These are phyloP conservation scores for Rotaria magnacalcarata DNA, from an alignment of 2,888 invertebrate genomes.

Conservation along the genomic window DNA sequence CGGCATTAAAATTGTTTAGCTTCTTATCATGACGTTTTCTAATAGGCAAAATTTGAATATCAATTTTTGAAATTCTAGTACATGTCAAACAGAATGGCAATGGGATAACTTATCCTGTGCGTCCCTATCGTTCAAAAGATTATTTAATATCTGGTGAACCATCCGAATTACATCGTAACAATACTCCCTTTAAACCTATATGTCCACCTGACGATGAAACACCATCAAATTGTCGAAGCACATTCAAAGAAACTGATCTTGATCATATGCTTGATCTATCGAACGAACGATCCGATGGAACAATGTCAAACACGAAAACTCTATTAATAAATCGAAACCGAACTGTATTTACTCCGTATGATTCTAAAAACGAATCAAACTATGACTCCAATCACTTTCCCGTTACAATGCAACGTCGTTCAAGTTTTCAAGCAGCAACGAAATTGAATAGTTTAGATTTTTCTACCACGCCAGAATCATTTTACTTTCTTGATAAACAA, in stretches of 20 bases:
- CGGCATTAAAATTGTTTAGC: too few species aligned
- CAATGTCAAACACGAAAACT: neutral
- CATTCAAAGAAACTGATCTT: slow-evolving; percentile 30
- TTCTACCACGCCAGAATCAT: neutral
- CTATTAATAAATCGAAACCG: neutral
- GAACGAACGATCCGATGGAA: too few species aligned
- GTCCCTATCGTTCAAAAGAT: slow-evolving; percentile 35
- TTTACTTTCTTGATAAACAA: slow-evolving; percentile 16
- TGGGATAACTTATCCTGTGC: neutral
- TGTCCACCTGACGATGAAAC: neutral
- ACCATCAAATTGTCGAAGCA: neutral
- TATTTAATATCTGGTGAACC: neutral
- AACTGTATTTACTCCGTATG: neutral
- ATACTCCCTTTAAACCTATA: neutral
- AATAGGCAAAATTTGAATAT: too few species aligned
- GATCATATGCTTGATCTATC: neutral
- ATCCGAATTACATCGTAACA: neutral
- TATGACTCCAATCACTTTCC: neutral
- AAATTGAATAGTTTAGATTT: slow-evolving; percentile 20
- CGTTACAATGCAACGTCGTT: neutral
- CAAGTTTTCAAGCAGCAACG: slow-evolving; percentile 28
- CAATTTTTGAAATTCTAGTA: neutral
- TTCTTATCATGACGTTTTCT: too few species aligned
- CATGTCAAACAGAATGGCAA: neutral
- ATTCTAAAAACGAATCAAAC: neutral